A percentile compares a stretch with the other conserved stretches of the same genome.
These are phyloP conservation scores for Tapirus terrestris DNA, from an alignment of 2,113 vertebrate genomes.

Conservation along the genomic window DNA sequence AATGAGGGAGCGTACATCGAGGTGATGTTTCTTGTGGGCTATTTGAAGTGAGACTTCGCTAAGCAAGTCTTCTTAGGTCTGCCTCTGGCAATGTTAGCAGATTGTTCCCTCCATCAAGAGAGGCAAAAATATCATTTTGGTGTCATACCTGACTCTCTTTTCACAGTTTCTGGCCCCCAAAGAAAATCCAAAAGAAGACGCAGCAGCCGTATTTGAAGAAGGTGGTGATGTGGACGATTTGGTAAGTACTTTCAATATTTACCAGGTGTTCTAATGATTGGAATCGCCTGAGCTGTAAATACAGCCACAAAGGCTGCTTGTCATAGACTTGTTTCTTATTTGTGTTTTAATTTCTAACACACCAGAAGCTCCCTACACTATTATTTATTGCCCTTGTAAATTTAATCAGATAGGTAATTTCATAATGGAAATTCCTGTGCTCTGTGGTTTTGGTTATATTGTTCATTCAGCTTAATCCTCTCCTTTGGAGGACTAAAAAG, in stretches of 20 bases:
- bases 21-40: neutral
- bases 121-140: neutral
- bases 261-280: neutral
- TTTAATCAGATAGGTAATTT: constrained; percentile 71
- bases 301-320: neutral
- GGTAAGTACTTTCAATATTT: constrained; percentile 85
- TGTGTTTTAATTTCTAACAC: constrained; percentile 45
- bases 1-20: neutral
- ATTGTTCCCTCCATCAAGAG: neutral
- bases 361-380: neutral
- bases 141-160: constrained; percentile 29
- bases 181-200: constrained; percentile 84
- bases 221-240: constrained; percentile 96
- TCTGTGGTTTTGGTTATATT: neutral
- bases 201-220: constrained; percentile 84
- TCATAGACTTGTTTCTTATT: neutral
- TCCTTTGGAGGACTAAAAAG: constrained; percentile 40
- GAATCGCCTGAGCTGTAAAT: neutral
- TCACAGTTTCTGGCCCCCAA: constrained; percentile 91
- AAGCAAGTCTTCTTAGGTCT: neutral
- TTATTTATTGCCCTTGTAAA: constrained; percentile 62
- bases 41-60: neutral
- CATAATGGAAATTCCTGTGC: constrained; percentile 52
- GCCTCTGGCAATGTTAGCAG: neutral
- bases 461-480: constrained; percentile 63